Evolutionary conservation across 2,888 invertebrate species (phyloP).

Genomic region (Mylabris sibirica): DNA sequence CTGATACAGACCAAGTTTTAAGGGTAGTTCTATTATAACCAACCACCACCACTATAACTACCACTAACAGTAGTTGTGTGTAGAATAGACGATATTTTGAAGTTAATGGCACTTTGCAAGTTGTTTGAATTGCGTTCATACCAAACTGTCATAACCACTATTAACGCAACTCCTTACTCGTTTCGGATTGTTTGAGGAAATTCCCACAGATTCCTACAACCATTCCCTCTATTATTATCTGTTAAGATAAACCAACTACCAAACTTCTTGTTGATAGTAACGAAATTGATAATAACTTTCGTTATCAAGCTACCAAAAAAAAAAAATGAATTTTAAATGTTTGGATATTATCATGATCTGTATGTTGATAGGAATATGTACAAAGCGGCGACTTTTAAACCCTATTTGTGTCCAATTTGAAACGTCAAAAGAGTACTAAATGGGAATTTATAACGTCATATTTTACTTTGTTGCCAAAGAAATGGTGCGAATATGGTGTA

Average conservation of each 20-base stretch:
- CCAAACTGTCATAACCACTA: constrained; percentile 17
- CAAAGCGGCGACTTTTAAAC: constrained; percentile 22
- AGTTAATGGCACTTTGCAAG: constrained; percentile 18
- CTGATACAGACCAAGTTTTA: neutral
- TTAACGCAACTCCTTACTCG: constrained; percentile 12
- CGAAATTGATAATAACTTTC: neutral
- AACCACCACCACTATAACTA: neutral
- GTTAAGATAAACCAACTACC: neutral
- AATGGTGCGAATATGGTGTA: constrained; percentile 15
- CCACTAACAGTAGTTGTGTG: too few species aligned
- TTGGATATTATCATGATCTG: constrained; percentile 14
- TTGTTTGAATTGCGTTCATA: constrained; percentile 16
- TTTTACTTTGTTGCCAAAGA: constrained; percentile 29
- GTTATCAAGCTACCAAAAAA: constrained; percentile 16
- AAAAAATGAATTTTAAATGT: constrained; percentile 20
- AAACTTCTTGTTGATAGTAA: neutral
- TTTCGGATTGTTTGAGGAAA: constrained; percentile 3
- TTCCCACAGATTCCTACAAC: neutral
- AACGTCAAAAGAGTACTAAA: constrained; percentile 30
- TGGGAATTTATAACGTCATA: constrained; percentile 34
- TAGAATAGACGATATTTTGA: constrained; percentile 4
- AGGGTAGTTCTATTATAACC: constrained; percentile 1
- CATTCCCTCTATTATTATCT: neutral
- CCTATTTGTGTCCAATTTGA: constrained; percentile 34
- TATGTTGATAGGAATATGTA: neutral